These are phyloP conservation scores for Malurus elegans DNA, from an alignment of 2,113 vertebrate species.

Conservation along the genomic window DNA sequence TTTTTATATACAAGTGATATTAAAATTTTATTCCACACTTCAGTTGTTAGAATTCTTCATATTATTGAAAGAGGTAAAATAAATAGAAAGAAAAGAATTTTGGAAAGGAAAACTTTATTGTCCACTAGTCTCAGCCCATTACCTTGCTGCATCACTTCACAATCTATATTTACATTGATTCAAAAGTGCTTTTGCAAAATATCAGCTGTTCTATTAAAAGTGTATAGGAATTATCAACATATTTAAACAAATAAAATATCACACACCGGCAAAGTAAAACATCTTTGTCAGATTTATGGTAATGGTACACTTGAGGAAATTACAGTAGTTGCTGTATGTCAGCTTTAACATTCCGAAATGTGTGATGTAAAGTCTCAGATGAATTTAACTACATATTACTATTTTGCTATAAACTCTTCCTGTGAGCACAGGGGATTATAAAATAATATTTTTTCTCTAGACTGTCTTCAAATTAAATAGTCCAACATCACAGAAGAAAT, in stretches of 20 bases:
- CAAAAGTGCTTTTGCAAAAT: neutral
- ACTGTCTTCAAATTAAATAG: neutral
- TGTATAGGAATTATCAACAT: neutral
- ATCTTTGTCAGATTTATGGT: neutral
- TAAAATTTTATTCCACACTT: neutral
- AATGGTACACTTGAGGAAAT: neutral
- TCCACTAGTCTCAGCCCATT: neutral
- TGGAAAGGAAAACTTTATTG: neutral
- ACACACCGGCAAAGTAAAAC: neutral
- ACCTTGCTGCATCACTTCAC: neutral
- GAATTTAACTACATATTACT: neutral
- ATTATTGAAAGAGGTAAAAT: neutral
- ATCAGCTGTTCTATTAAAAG: neutral
- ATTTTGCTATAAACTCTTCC: neutral
- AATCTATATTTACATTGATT: neutral
- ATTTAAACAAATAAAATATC: neutral
- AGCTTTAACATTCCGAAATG: neutral
- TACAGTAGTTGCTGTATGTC: neutral
- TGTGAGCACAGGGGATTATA: neutral
- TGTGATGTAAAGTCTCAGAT: neutral
- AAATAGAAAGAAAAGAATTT: too few species aligned
- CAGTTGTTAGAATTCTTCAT: neutral
- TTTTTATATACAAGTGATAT: neutral
- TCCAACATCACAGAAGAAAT: neutral
- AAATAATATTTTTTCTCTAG: neutral